These are phyloP conservation scores for Drosophila koepferae DNA, from an alignment of 2,888 invertebrate species.

Conservation along the genomic window DNA sequence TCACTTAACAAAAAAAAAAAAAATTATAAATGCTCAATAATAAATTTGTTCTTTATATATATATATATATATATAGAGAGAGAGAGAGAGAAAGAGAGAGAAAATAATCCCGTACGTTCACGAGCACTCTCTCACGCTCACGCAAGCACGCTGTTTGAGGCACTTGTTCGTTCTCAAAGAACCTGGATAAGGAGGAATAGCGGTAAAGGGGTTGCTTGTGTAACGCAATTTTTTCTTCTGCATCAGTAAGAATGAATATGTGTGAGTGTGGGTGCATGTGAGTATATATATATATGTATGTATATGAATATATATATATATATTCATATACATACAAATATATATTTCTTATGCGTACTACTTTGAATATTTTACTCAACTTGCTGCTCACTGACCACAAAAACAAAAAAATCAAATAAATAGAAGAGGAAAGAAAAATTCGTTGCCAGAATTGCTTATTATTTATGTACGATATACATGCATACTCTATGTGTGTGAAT, in stretches of 20 bases:
- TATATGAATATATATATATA: background rate
- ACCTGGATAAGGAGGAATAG: constrained; percentile 28
- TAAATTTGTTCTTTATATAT: constrained; percentile 8
- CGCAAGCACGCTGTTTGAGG: constrained; percentile 52
- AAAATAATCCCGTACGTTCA: constrained; percentile 40
- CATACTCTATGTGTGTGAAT: background rate
- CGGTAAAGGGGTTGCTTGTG: constrained; percentile 66
- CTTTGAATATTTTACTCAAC: constrained; percentile 43
- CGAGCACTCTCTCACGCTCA: constrained; percentile 24
- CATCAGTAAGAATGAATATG: constrained; percentile 26
- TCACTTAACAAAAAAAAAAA: constrained; percentile 13
- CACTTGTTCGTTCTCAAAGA: constrained; percentile 54
- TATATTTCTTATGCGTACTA: constrained; percentile 10
- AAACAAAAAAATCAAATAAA: constrained; percentile 38
- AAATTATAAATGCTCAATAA: constrained; percentile 12
- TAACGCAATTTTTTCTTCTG: constrained; percentile 71
- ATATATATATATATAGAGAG: too few species aligned
- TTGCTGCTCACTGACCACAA: constrained; percentile 36
- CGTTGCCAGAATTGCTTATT: constrained; percentile 39
- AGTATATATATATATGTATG: too few species aligned
- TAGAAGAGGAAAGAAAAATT: constrained; percentile 23
- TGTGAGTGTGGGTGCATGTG: background rate
- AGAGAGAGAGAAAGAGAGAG: too few species aligned
- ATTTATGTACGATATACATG: constrained; percentile 19
- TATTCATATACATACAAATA: too few species aligned